Evolutionary conservation across 2,113 vertebrate genomes (phyloP).

Genomic region (Malurus elegans): DNA sequence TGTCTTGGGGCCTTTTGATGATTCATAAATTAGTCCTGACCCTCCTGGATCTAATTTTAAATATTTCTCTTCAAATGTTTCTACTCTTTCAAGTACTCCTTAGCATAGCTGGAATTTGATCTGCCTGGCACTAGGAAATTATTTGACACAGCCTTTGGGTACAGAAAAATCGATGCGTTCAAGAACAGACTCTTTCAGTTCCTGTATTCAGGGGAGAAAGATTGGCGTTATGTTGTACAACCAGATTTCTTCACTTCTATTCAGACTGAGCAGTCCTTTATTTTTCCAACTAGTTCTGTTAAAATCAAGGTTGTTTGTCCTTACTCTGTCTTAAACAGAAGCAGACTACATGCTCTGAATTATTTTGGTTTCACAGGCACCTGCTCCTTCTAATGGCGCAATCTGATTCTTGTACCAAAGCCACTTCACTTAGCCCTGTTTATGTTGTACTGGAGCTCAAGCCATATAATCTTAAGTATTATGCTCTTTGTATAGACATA

Average conservation of each 20-base stretch:
- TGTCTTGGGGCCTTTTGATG: conserved; percentile 41
- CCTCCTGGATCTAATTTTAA: conserved; percentile 8
- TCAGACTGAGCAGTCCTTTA: background rate
- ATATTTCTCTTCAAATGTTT: conserved; percentile 33
- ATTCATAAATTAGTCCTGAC: conserved; percentile 28
- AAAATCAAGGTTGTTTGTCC: background rate
- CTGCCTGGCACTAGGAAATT: background rate
- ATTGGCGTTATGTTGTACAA: background rate
- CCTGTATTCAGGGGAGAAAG: background rate
- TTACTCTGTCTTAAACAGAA: background rate
- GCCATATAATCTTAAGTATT: background rate
- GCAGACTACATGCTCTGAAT: background rate
- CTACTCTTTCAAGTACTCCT: conserved; percentile 8
- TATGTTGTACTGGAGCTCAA: background rate
- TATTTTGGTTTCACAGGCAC: background rate
- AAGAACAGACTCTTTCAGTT: background rate
- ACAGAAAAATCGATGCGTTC: background rate
- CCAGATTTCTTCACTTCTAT: background rate
- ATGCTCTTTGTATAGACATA: background rate
- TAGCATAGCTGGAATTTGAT: conserved; percentile 33
- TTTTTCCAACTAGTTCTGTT: background rate
- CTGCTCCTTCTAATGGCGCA: background rate
- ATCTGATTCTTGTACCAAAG: background rate
- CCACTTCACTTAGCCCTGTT: background rate
- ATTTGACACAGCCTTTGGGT: background rate